Evolutionary conservation across 1,140 invertebrate genomes (phyloP).

Genomic region (Episyrphus balteatus): DNA sequence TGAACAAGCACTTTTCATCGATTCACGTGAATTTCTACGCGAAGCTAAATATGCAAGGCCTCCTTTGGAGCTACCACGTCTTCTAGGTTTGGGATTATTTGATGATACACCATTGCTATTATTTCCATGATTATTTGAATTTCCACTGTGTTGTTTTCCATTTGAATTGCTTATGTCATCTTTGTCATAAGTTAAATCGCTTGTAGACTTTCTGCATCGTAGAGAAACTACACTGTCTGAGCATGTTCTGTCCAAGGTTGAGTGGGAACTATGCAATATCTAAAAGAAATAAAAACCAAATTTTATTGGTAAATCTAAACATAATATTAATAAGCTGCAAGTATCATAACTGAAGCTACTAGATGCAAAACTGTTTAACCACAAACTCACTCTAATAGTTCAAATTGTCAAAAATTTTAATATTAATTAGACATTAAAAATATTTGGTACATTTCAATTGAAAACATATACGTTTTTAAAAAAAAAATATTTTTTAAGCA

Average conservation of each 20-base stretch:
- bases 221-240: constrained; percentile 32
- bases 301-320: background rate
- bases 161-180: constrained; percentile 15
- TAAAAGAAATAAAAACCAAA: constrained; percentile 1
- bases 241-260: constrained; percentile 33
- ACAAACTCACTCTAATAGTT: no score
- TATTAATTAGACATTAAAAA: no score
- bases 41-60: constrained; percentile 65
- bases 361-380: no score
- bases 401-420: no score
- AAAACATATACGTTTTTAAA: no score
- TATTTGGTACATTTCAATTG: no score
- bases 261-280: constrained; percentile 34
- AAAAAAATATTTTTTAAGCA: no score
- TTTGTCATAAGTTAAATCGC: constrained; percentile 53
- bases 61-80: constrained; percentile 39
- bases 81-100: constrained; percentile 21
- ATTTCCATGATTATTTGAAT: constrained; percentile 5
- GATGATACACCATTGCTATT: background rate
- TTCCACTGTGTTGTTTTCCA: constrained; percentile 7
- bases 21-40: constrained; percentile 54
- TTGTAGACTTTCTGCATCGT: constrained; percentile 56
- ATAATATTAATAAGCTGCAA: no score
- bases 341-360: no score
- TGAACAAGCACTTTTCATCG: constrained; percentile 52